Evolutionary conservation across 2,797 vertebrate species (phyloP).

Genomic region (Hozukius guyotensis): DNA sequence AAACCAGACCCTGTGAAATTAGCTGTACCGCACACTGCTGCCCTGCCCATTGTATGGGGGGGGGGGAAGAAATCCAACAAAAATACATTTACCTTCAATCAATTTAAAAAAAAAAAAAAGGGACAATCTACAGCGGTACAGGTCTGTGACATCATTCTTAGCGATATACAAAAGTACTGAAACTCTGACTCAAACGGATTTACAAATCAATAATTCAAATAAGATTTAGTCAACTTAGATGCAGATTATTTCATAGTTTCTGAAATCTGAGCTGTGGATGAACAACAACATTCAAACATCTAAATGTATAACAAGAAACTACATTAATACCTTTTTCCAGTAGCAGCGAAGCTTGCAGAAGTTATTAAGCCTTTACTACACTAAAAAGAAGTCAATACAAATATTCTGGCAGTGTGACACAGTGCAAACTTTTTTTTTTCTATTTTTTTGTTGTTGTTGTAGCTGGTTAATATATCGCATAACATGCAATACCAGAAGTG

Average conservation of each 20-base stretch:
- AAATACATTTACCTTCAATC: slow-evolving; percentile 39
- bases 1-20: slow-evolving; percentile 57
- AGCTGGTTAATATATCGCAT: slow-evolving; percentile 79
- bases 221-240: slow-evolving; percentile 51
- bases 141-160: slow-evolving; percentile 71
- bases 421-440: slow-evolving; percentile 64
- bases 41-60: slow-evolving; percentile 41
- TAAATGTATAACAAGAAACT: slow-evolving; percentile 73
- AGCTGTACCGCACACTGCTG: slow-evolving; percentile 60
- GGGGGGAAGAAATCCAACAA: slow-evolving; percentile 16
- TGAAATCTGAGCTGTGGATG: slow-evolving; percentile 71
- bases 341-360: slow-evolving; percentile 79
- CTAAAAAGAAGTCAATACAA: slow-evolving; percentile 75
- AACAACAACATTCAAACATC: slow-evolving; percentile 79
- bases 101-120: slow-evolving; percentile 16
- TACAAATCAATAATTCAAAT: slow-evolving; percentile 54
- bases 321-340: slow-evolving; percentile 74
- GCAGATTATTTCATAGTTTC: slow-evolving; percentile 49
- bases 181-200: slow-evolving; percentile 47
- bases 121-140: slow-evolving; percentile 65
- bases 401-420: slow-evolving; percentile 82
- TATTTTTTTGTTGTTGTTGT: slow-evolving; percentile 48
- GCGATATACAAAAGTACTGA: slow-evolving; percentile 65
- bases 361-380: slow-evolving; percentile 74
- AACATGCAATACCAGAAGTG: slow-evolving; percentile 78